Evolutionary conservation across 1,140 invertebrate genomes (phyloP), one percentile per base, ranked within the genome.

Genomic region (Pissodes strobi): DNA sequence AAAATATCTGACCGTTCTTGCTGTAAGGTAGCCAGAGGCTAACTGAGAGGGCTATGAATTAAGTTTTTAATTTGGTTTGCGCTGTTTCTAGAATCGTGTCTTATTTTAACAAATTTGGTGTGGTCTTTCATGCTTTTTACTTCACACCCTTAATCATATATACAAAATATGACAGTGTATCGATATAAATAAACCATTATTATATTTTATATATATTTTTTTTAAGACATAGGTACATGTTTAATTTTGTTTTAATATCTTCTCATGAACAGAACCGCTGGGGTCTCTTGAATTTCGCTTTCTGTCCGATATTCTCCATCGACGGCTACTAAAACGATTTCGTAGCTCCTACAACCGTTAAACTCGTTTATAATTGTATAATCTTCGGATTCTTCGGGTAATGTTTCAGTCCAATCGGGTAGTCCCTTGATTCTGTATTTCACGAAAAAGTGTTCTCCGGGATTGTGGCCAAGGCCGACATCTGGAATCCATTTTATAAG

Each of bases 301-400:
- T 88, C 86, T 2, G 86, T 88, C 43, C 87, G 78, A 60, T 86
- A 88, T 27, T 89, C 83, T 1, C 95, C 95, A 80, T 98, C 96
- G 39, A 96, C 93, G 13, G 96, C 90, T 6, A 97, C 94, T 1
- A 98, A 85, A 58, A 89, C 85, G 72, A 99, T 88, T 71, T 97
- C 91, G 76, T 99, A 93, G 2, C 87, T 85, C 61, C 90, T 88
- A 17, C 92, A 94, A 1, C 90, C 89, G 67, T 91, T 85, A 45
- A 99, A 83, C 1, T 90, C 90, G 12, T 85, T 83, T 8, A 98
- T 41, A 15, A 72, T 65, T 10, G 69, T 45, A 55, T 51, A 74
- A 68, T 95, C 90, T 55, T 88, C 86, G 43, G 88, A 84, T 34
- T 87, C 84, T 73, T 93, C 87, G 1, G 86, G 83, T 8, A 84